Evolutionary conservation across 2,888 invertebrate species (phyloP), one percentile per base, ranked within the genome.

Genomic region (Tetragonula carbonaria): DNA sequence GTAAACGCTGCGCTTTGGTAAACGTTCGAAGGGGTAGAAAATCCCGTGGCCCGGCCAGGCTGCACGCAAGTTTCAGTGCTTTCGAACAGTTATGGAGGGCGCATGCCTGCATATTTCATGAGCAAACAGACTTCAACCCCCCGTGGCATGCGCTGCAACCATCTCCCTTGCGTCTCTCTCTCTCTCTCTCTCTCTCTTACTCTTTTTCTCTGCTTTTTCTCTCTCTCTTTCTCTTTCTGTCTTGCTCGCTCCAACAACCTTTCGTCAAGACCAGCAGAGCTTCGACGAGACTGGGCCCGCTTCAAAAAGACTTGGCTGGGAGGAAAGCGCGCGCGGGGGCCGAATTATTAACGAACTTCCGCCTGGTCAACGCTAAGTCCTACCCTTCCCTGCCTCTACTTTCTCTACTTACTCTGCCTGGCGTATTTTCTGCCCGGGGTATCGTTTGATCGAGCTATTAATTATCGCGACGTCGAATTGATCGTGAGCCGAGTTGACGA

Each of bases 91-190:
- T 90, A 89, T 88, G 92, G 92, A 93, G 92, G 92, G 92, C 92
- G 92, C 91, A 91, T 90, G 92, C 88, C 91, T 94, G 93, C 93
- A 93, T 93, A 94, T 94, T 94, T 93, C 92, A 93, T 93, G 92
- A 93, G 93, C 93, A 94, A 94, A 93, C 90, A 93, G 93, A 93
- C 93, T 93, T 92, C 90, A 91, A 87, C 87, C 92, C 86, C 74
- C 87, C 86, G 80, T 78, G 82, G 89, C 88, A 81, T 89, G 86
- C 86, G 82, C 86, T 84, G 86, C 88, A 85, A 86, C 87, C 84
- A 74, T 66, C 84, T 79, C 78, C 67, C 59, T 70, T 50, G 6
- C 59, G 38, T 21, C 23, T 4, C 23, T 8, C 16, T 14, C 38
- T 66, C 28, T 51, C 62, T n/a, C 23, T 23, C 23, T 21, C 18